Evolutionary conservation across 2,888 invertebrate genomes (phyloP).

Genomic region (Apomyelois bistriatella): DNA sequence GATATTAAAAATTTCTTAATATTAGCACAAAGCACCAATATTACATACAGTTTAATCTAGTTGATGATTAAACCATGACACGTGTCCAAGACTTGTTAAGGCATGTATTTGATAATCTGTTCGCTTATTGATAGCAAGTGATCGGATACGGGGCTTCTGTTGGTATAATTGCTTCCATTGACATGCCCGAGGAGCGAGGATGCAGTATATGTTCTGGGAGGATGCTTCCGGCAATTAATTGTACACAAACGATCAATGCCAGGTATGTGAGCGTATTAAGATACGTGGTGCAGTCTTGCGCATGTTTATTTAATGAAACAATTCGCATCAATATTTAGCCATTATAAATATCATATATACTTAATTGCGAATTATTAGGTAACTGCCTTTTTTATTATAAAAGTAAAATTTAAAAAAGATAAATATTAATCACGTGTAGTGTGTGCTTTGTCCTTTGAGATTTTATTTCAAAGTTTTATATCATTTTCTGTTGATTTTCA

Average conservation of each 20-base stretch:
- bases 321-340: neutral
- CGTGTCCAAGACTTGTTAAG: neutral
- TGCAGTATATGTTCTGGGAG: constrained; percentile 30
- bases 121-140: constrained; percentile 37
- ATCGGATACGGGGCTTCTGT: constrained; percentile 30
- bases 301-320: neutral
- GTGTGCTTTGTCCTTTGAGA: no score
- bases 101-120: constrained; percentile 37
- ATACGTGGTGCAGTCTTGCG: neutral
- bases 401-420: no score
- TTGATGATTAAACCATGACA: neutral
- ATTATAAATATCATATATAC: neutral
- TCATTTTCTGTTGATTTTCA: no score
- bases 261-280: constrained; percentile 16
- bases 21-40: no score
- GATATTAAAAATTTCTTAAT: no score
- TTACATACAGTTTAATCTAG: neutral
- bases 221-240: constrained; percentile 69
- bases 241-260: constrained; percentile 55
- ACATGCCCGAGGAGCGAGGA: constrained; percentile 54
- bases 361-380: no score
- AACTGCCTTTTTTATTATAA: no score
- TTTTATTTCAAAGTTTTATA: no score
- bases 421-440: no score
- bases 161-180: constrained; percentile 70